Evolutionary conservation across 2,797 vertebrate species (phyloP).

Genomic region (Amniataba percoides): DNA sequence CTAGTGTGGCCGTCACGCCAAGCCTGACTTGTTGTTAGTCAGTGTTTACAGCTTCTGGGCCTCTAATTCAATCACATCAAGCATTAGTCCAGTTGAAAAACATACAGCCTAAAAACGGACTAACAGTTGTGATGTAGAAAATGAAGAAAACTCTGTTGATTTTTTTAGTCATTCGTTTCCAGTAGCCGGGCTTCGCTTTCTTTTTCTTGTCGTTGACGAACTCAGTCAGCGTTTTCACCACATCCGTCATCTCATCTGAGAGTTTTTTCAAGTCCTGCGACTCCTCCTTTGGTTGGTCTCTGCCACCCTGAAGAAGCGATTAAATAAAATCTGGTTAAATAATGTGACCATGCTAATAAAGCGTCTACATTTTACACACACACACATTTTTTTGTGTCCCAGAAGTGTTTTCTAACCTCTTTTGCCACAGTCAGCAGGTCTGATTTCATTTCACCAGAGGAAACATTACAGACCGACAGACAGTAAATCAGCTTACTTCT

Average conservation of each 20-base stretch:
- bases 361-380: too few species aligned
- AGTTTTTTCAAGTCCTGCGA: conserved; percentile 1
- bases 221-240: conserved; percentile 20
- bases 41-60: background rate
- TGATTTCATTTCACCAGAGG: conserved; percentile 20
- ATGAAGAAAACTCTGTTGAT: conserved; percentile 64
- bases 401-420: conserved; percentile 43
- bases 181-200: conserved; percentile 38
- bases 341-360: background rate
- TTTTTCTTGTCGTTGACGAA: background rate
- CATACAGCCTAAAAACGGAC: conserved; percentile 50
- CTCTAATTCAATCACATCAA: background rate
- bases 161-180: conserved; percentile 54
- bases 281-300: conserved; percentile 9
- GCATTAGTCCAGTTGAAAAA: background rate
- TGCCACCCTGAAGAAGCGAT: conserved; percentile 13
- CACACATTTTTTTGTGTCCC: background rate
- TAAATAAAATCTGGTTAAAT: background rate
- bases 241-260: conserved; percentile 39
- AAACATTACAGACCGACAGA: background rate
- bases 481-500: background rate
- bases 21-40: background rate
- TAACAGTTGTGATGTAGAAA: conserved; percentile 37
- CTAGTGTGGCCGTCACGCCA: too few species aligned
- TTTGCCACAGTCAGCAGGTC: conserved; percentile 23